Evolutionary conservation across 2,113 vertebrate genomes (phyloP).

Genomic region (Elachura formosa): DNA sequence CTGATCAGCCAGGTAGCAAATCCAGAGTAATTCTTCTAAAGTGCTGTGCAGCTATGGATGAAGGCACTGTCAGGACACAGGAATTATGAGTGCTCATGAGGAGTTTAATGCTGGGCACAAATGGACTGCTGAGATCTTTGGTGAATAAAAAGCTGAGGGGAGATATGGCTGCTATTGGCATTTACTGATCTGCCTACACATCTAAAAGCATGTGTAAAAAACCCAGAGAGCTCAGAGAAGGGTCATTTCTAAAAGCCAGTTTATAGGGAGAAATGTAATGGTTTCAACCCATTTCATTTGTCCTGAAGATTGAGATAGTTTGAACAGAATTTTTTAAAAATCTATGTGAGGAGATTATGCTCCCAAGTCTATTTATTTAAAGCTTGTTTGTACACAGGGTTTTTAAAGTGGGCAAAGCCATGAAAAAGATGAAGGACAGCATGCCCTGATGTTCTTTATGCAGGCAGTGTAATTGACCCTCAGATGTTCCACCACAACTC

Average conservation of each 20-base stretch:
- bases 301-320: slow-evolving; percentile 12
- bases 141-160: neutral
- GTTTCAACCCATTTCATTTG: slow-evolving; percentile 1
- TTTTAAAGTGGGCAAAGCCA: slow-evolving; percentile 27
- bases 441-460: neutral
- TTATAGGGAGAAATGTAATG: neutral
- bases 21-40: neutral
- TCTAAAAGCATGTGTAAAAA: neutral
- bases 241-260: slow-evolving; percentile 32
- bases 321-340: slow-evolving; percentile 7
- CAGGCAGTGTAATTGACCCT: neutral
- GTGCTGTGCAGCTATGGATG: neutral
- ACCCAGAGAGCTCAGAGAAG: neutral
- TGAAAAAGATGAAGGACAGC: slow-evolving; percentile 33
- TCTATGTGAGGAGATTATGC: neutral
- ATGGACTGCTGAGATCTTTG: neutral
- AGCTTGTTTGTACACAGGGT: slow-evolving; percentile 3
- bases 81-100: neutral
- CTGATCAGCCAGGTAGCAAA: slow-evolving; percentile 4
- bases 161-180: neutral
- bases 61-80: neutral
- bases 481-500: neutral
- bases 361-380: slow-evolving; percentile 47
- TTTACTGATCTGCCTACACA: neutral
- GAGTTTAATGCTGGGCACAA: slow-evolving; percentile 17